Conservation (phyloP, 2,797 vertebrate genomes). For the Pangasius macronema region DNA sequence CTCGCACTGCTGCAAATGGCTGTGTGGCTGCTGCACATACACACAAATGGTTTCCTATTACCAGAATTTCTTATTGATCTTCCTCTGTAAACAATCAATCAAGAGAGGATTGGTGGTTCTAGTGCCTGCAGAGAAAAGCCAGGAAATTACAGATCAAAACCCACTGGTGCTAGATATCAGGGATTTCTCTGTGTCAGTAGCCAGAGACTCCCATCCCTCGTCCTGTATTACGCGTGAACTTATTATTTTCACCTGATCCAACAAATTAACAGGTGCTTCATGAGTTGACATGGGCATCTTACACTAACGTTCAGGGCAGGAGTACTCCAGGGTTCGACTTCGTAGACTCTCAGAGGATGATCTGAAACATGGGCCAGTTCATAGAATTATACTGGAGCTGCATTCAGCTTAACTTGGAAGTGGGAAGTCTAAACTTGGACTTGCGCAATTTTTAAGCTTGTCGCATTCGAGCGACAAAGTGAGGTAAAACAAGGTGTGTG, state of each 20-base stretch:
- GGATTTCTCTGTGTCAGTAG: background rate
- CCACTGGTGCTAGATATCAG: background rate
- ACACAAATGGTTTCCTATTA: conserved; percentile 4
- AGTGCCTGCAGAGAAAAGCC: background rate
- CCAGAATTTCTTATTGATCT: background rate
- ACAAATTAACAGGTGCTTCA: background rate
- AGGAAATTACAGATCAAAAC: background rate
- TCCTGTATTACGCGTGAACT: background rate
- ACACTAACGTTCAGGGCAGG: background rate
- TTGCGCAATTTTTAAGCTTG: background rate
- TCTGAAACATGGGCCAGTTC: background rate
- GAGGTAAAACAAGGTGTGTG: background rate
- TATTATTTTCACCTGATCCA: background rate
- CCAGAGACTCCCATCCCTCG: background rate
- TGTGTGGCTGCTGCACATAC: background rate
- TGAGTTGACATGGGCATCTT: background rate
- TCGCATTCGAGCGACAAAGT: background rate
- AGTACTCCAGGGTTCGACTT: background rate
- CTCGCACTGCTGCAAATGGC: too few species aligned
- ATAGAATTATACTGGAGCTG: too few species aligned
- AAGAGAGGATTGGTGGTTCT: background rate
- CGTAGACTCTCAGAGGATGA: background rate
- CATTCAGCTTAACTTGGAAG: background rate
- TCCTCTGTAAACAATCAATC: background rate
- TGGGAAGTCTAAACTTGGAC: background rate